Evolutionary conservation across 2,888 invertebrate species (phyloP), one percentile per base, ranked within the genome.

Genomic region (Acrobasis repandana): DNA sequence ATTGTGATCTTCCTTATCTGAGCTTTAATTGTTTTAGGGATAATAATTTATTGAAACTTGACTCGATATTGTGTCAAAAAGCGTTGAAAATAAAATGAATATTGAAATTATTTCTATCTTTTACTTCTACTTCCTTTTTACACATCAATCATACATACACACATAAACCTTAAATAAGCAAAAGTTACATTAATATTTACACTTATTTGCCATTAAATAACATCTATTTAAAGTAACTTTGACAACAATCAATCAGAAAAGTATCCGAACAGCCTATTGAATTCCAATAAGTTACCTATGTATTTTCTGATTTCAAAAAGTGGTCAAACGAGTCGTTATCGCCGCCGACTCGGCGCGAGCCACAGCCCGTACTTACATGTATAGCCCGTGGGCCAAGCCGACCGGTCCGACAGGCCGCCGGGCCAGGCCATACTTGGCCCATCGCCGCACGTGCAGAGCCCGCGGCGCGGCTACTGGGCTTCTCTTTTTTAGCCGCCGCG

Each of bases 1-100:
- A 80, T 82, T 86, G 88, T 90, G 89, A 89, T 90, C 76, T 81
- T 83, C 74, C 78, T 82, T 64, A 74, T 74, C 69, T 73, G 73
- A 90, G 91, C 91, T 91, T 91, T 90, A 91, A 90, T 87, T 82
- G 73, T 80, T 79, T 80, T 88, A 88, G 84, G 77, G 58, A 71
- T 83, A 82, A 77, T 86, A 81, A 82, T 80, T 84, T 85, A 86
- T 88, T 75, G 83, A 72, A 76, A 72, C 70, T 72, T 71, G 70
- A 73, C 73, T 73, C 60, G 58, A 62, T 62, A 67, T 68, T 46
- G 33, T 46, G 52, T 59, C 51, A 20, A 66, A 63, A 70, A 63
- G 65, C 67, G 65, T 70, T 73, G 69, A 69, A 67, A 76, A 79
- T 82, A 81, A 83, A 86, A 78, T 68, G 72, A 68, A 62, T 72